These are phyloP conservation scores for Ophion ellenae DNA, from an alignment of 2,888 invertebrate species.

Conservation along the genomic window DNA sequence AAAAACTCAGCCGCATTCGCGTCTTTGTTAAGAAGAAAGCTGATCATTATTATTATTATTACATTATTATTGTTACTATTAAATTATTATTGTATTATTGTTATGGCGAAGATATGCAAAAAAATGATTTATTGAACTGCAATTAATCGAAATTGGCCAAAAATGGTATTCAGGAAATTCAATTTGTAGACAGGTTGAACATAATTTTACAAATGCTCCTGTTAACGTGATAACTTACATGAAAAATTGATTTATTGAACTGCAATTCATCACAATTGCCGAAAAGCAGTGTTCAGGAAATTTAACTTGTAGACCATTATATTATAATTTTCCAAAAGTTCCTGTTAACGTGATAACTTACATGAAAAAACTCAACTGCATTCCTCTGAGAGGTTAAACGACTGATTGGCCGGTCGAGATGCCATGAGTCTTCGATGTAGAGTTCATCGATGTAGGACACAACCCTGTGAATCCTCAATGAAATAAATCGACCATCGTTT, in stretches of 20 bases:
- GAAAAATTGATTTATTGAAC: too few relatives aligned
- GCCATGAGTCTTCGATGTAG: constrained; percentile 69
- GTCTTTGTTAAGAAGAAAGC: background rate
- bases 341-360: constrained; percentile 24
- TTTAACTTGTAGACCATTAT: background rate
- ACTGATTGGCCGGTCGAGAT: constrained; percentile 65
- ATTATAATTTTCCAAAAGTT: background rate
- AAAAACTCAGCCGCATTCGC: background rate
- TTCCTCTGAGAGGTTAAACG: constrained; percentile 73
- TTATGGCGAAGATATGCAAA: too few relatives aligned
- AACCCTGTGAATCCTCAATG: constrained; percentile 13
- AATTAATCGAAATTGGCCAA: too few relatives aligned
- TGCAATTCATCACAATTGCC: too few relatives aligned
- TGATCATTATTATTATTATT: too few relatives aligned
- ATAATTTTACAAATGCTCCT: too few relatives aligned
- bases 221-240: too few relatives aligned
- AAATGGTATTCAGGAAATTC: background rate
- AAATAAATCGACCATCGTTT: constrained; percentile 7
- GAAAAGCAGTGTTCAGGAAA: too few relatives aligned
- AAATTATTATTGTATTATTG: too few relatives aligned
- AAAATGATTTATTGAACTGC: too few relatives aligned
- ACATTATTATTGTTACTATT: too few relatives aligned
- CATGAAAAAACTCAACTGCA: constrained; percentile 74
- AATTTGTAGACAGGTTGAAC: background rate
- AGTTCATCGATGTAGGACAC: constrained; percentile 19